Evolutionary conservation across 2,797 vertebrate genomes (phyloP), one percentile per base, ranked within the genome.

Genomic region (Cichlasoma orientale): DNA sequence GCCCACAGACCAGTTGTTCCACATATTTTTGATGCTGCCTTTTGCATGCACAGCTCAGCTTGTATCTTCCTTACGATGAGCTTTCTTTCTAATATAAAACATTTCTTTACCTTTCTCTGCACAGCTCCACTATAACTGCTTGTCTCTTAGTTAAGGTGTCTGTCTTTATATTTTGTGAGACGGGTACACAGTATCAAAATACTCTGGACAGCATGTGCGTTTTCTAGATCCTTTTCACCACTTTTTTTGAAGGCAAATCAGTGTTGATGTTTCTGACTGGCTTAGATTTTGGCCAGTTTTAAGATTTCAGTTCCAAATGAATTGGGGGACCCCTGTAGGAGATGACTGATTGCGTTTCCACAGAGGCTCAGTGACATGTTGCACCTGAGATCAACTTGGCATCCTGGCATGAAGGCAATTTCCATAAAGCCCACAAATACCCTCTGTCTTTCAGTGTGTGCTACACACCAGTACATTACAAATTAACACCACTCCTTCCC

Each of bases 331-430:
- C 91, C 85, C 88, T 73, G 79, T 87, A 56, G 77, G 84, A 84
- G 90, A 85, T 71, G 82, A 86, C 77, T 90, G 92, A 94, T 93
- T 93, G 86, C 84, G 80, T 93, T 94, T 94, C 90, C 90, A 92
- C 88, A 86, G 90, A 89, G 86, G 80, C 80, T 78, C 86, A 82
- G 85, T 74, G 77, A 72, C 85, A 75, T 83, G 89, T 93, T 89
- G 90, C 85, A 81, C 71, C 84, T 86, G 89, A 89, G 80, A 88
- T 89, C 90, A 89, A 82, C 86, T 85, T 89, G 90, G 86, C 87
- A 78, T 88, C 75, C 86, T 89, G 86, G 89, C 78, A 91, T 81
- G 86, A 86, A 89, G 55, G 79, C 87, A 88, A 92, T 93, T 92
- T 92, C 84, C 85, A 94, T 89, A 88, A 92, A 92, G 85, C 57